Conservation (phyloP, 2,113 vertebrate genomes). For the Romanogobio albipinnatus region DNA sequence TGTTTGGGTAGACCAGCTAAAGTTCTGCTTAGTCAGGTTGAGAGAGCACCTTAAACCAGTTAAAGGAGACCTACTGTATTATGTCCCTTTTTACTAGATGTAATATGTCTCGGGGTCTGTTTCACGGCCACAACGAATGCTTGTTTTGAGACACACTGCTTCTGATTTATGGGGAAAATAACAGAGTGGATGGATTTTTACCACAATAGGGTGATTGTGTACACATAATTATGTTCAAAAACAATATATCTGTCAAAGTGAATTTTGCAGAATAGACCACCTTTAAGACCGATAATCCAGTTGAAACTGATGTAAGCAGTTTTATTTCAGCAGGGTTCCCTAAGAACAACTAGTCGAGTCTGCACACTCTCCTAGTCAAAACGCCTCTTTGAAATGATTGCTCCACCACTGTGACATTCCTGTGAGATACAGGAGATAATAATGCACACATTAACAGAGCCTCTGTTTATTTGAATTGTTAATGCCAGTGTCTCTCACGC, state of each 20-base stretch:
- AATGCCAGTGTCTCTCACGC: constrained; percentile 57
- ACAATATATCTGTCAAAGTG: no score
- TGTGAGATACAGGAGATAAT: background rate
- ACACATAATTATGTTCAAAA: no score
- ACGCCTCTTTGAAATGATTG: background rate
- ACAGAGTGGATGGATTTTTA: no score
- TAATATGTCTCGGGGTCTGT: no score
- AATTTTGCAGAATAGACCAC: no score
- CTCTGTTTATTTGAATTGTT: constrained; percentile 62
- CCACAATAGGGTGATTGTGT: no score
- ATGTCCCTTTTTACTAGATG: no score
- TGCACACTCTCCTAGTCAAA: background rate
- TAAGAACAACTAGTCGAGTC: background rate
- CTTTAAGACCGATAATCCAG: background rate
- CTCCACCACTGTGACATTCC: background rate
- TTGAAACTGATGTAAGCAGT: background rate
- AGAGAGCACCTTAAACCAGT: background rate
- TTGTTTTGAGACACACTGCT: no score
- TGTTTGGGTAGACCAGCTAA: background rate
- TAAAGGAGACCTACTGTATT: no score
- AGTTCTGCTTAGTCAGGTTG: no score
- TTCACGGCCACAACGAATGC: no score
- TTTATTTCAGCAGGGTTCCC: background rate
- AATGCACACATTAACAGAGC: constrained; percentile 3
- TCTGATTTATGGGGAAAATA: no score